Percentiles rank a stretch among this genome's conserved stretches.
Evolutionary conservation across 2,888 invertebrate species (phyloP).

Genomic region (Druceiella hillmani): DNA sequence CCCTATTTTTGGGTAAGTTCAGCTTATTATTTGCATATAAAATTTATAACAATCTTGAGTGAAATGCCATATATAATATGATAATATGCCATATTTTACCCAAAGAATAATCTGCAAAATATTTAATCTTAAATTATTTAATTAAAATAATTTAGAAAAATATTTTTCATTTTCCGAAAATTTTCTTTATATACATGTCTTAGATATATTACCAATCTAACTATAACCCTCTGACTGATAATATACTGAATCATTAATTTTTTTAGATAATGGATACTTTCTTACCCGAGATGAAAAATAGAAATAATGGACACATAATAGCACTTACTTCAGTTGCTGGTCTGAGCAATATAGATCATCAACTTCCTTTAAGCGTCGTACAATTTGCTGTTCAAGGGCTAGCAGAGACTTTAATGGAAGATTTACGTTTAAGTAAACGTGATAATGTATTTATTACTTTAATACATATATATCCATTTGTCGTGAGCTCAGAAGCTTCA

Average conservation of each 20-base stretch:
- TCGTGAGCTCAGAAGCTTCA: slow-evolving; percentile 47
- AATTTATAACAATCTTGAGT: too few relatives aligned
- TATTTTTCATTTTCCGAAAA: too few relatives aligned
- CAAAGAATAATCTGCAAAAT: too few relatives aligned
- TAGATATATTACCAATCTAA: not conserved
- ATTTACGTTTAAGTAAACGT: slow-evolving; percentile 51
- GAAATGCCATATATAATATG: too few relatives aligned
- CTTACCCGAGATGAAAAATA: slow-evolving; percentile 54
- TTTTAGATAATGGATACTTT: slow-evolving; percentile 54
- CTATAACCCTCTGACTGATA: not conserved
- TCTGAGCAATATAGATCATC: slow-evolving; percentile 51
- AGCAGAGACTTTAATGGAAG: slow-evolving; percentile 57
- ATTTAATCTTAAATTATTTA: too few relatives aligned
- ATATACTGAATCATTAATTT: slow-evolving; percentile 3
- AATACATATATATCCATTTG: slow-evolving; percentile 58
- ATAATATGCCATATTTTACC: too few relatives aligned
- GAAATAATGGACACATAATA: slow-evolving; percentile 55
- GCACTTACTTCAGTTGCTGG: slow-evolving; percentile 59
- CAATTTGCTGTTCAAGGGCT: slow-evolving; percentile 63
- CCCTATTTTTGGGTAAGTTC: slow-evolving; percentile 58
- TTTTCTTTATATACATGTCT: too few relatives aligned
- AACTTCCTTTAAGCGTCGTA: slow-evolving; percentile 56
- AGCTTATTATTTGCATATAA: too few relatives aligned
- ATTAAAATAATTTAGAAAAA: not conserved
- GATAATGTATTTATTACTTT: slow-evolving; percentile 55